A percentile compares a stretch with the other conserved stretches of the same genome.
Conservation (phyloP, 2,113 vertebrate species). For the Eulemur rufifrons region DNA sequence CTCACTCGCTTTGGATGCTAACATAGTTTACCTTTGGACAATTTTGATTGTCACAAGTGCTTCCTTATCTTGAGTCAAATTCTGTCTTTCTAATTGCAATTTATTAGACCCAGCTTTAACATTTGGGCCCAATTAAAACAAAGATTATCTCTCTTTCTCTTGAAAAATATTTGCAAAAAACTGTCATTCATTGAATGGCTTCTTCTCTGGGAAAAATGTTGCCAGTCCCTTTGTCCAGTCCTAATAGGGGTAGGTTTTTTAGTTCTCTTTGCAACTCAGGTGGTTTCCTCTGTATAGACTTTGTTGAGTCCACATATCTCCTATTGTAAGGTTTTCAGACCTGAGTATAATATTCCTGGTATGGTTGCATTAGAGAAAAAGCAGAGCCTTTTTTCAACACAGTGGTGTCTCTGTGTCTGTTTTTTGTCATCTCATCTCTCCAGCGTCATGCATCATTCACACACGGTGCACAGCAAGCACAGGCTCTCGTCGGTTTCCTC, state of each 20-base stretch:
- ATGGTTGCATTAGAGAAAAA: neutral
- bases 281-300: neutral
- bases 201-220: neutral
- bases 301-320: neutral
- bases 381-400: neutral
- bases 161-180: neutral
- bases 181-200: neutral
- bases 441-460: neutral
- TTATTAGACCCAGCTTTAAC: neutral
- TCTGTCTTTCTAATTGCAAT: neutral
- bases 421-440: neutral
- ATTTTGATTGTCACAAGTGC: neutral
- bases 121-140: neutral
- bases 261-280: neutral
- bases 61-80: neutral
- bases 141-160: neutral
- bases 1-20: neutral
- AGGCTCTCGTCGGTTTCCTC: neutral
- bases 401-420: neutral
- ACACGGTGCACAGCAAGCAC: neutral
- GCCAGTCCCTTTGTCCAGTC: neutral
- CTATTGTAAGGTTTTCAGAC: neutral
- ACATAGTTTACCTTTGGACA: neutral
- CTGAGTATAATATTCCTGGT: neutral
- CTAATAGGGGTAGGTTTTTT: neutral